Base-by-base conservation (phyloP, 2,113 vertebrate species). In the Oncorhynchus nerka region DNA sequence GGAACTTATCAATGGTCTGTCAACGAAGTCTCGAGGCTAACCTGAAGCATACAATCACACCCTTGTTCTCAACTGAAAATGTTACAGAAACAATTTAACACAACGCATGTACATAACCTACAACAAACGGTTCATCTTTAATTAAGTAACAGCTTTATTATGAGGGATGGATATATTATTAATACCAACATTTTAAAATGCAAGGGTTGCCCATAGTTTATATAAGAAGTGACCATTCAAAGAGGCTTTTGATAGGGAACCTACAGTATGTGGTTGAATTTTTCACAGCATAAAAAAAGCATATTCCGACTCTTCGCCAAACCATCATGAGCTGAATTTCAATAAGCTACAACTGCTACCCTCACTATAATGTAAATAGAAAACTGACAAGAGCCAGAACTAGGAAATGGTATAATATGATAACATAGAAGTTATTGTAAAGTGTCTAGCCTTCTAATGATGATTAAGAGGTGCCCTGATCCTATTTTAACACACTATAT, bases 391-490 rank as follows among this genome's bases (percentile, higher is more conserved):
- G 30, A 69, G 59, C 19, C 55, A 9, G 70, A 28, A 51, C 8
- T 11, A 11, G 39, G 39, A 45, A 45, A 45, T 45, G 8, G 39
- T 45, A 45, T 45, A 11, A 45, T 11, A 12, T 70, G 73, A 88
- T 89, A 82, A 86, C 76, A 86, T 76, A 20, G 51, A 77, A 76
- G 48, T 82, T 70, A 84, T 86, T 75, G 77, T 85, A 79, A 78
- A 79, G 79, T 72, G 80, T 55, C 66, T 59, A 45, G 39, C 62
- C 75, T 74, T 78, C 76, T 65, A 79, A 76, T 24, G 72, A 79
- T 90, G 90, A 90, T 89, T 80, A 88, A 92, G 86, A 83, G 74
- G 73, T 45, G 75, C 71, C 24, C 75, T 71, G 75, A 84, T 87
- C 76, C 68, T 55, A 82, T 88, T 88, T 84, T 83, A 83, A 92